phyloP scores from a whole-genome alignment of 2,888 invertebrate species.

The Cheilosia vernalis region DNA sequence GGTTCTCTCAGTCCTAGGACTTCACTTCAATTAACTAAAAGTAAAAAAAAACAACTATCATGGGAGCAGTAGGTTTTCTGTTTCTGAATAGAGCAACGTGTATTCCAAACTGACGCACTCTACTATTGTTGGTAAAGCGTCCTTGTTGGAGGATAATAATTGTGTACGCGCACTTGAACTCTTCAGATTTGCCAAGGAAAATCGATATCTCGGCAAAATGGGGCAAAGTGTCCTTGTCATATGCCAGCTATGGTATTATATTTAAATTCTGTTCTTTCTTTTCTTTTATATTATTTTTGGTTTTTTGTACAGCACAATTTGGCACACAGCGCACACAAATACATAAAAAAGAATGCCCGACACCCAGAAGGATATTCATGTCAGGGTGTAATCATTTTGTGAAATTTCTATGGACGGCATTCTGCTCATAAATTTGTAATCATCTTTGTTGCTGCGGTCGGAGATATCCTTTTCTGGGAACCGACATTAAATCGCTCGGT shows the following conservation, averaged over 20 bases:
- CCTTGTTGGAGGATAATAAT: slow-evolving; percentile 46
- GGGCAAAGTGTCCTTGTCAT: slow-evolving; percentile 37
- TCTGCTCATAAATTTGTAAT: slow-evolving; percentile 54
- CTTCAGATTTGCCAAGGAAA: slow-evolving; percentile 40
- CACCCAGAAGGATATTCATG: slow-evolving; percentile 32
- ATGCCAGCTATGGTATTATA: not conserved
- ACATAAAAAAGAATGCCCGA: not conserved
- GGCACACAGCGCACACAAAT: slow-evolving; percentile 6
- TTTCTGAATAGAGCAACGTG: not conserved
- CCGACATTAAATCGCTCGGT: slow-evolving; percentile 20
- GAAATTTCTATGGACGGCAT: slow-evolving; percentile 31
- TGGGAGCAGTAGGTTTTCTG: slow-evolving; percentile 14
- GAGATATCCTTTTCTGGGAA: slow-evolving; percentile 17
- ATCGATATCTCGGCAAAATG: slow-evolving; percentile 38
- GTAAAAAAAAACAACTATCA: slow-evolving; percentile 40
- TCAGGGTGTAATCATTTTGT: slow-evolving; percentile 24
- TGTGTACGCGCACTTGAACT: slow-evolving; percentile 51
- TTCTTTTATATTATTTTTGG: not conserved
- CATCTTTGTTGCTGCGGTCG: slow-evolving; percentile 22
- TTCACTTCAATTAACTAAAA: slow-evolving; percentile 63
- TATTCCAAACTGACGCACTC: slow-evolving; percentile 31
- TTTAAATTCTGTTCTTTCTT: slow-evolving; percentile 22
- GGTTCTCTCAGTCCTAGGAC: slow-evolving; percentile 24
- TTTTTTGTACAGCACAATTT: slow-evolving; percentile 12
- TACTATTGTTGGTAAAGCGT: slow-evolving; percentile 21